Percentiles rank a stretch among this genome's conserved stretches.
Conservation (phyloP, 2,113 vertebrate genomes). For the Cyprinus carpio region DNA sequence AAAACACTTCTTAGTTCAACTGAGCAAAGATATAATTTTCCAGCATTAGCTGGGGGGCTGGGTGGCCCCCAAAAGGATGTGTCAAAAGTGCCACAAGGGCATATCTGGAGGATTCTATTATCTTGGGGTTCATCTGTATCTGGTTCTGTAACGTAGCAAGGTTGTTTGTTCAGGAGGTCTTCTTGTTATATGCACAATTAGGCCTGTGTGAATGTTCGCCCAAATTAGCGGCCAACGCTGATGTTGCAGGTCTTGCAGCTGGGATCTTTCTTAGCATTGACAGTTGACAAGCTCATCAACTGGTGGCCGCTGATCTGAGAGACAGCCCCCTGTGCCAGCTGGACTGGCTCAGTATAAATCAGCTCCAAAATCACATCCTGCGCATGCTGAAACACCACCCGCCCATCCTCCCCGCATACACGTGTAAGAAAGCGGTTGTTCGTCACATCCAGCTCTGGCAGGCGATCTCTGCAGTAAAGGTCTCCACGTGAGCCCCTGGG, state of each 20-base stretch:
- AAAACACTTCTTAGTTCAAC: background rate
- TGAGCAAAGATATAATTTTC: background rate
- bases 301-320: constrained; percentile 98
- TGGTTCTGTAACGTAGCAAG: constrained; percentile 11
- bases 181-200: constrained; percentile 56
- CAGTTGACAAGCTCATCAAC: constrained; percentile 95
- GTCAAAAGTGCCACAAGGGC: background rate
- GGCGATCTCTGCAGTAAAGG: constrained; percentile 95
- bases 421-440: constrained; percentile 97
- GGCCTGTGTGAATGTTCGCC: constrained; percentile 2
- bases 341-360: constrained; percentile 96
- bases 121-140: constrained; percentile 1
- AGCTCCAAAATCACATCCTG: constrained; percentile 99
- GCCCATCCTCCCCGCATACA: constrained; percentile 79
- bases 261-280: constrained; percentile 98
- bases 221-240: constrained; percentile 92
- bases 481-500: constrained; percentile 91
- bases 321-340: constrained; percentile 88
- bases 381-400: constrained; percentile 90
- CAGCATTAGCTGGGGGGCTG: no score
- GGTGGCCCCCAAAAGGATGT: background rate
- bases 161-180: background rate
- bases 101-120: background rate
- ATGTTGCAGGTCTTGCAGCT: constrained; percentile 99
- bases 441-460: constrained; percentile 88